Evolutionary conservation across 1,140 invertebrate genomes (phyloP), one percentile per base, ranked within the genome.

Genomic region (Drosophila erecta): DNA sequence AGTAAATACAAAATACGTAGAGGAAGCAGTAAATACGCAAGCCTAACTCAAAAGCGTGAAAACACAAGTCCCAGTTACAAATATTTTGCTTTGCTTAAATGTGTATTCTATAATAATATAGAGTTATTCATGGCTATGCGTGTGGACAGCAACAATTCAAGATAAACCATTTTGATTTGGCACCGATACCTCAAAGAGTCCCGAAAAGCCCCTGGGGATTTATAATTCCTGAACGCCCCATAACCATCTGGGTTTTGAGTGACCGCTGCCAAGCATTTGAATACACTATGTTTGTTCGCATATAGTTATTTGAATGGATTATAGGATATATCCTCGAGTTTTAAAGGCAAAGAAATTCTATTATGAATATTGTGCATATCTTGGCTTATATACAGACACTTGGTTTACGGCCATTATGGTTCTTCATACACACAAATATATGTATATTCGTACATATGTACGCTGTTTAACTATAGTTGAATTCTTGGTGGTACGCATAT

Each of bases 121-220:
- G 47, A 81, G 56, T 24, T 49, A 62, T 57, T 22, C 38, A 60
- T 58, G 46, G 60, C 57, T 62, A 50, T 76, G 61, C 74, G 62
- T 78, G 69, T 86, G 83, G 83, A 86, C 81, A 86, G 83, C 78
- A 85, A 85, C 46, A 86, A 77, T 81, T 81, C 41, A 77, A 86
- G 79, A 81, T 76, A 86, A 65, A 81, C 62, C 76, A 76, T 80
- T 77, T 75, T 43, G 49, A 43, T 44, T 53, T 24, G 65, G 43
- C n/a, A 38, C 3, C 44, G 51, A 33, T 12, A 11, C 10, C 49
- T 43, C 40, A 55, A 67, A 47, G 8, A 7, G 33, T 24, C 12
- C n/a, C 7, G 30, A 33, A 15, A 10, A 8, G 14, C 35, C 22
- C 24, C 8, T 20, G 24, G 59, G 27, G 33, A 33, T 30, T 66